Base-by-base conservation (phyloP, 2,888 invertebrate species). In the Rutpela maculata region DNA sequence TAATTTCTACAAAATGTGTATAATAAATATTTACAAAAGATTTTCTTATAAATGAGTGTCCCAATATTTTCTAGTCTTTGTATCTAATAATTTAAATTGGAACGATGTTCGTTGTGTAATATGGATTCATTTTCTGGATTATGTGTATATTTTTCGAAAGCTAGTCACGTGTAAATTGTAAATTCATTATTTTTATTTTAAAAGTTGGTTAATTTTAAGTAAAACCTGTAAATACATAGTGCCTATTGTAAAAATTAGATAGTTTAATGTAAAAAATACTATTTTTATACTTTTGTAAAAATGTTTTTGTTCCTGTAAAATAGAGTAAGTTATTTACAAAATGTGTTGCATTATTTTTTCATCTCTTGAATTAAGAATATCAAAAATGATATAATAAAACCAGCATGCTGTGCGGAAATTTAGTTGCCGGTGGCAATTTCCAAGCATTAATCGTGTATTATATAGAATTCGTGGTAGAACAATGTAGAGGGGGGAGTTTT, bases 281-380 rank as follows among this genome's bases (percentile, higher is more conserved):
- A 86, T 87, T 87, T 87, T 87, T 87, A 83, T 87, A 87, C 86
- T 84, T 87, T 87, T 87, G 82, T 87, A 86, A 84, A 77, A 81
- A 81, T 84, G 74, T 82, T 85, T 82, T 78, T 77, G 71, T 78
- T 78, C 76, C 74, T 66, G 74, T 77, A 43, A 77, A 77, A 78
- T 80, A 80, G 75, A 77, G 73, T 74, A 71, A 72, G 59, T 77
- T 77, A 77, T 77, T 79, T 67, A 50, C 22, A 69, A 18, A 65
- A 57, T 50, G 59, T 38, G 57, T 69, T 7, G 31, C 7, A 18
- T 67, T 68, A 17, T 68, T 31, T 18, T 68, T 56, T 31, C 15
- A 1, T 5, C 19, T 22, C 22, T 59, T 22, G 11, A 4, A 10
- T 15, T 11, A 22, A 19, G 22, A 10, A 19, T 22, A 1, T 12